Evolutionary conservation across 2,113 vertebrate genomes (phyloP), one percentile per base, ranked within the genome.

Genomic region (Hoplias malabaricus): DNA sequence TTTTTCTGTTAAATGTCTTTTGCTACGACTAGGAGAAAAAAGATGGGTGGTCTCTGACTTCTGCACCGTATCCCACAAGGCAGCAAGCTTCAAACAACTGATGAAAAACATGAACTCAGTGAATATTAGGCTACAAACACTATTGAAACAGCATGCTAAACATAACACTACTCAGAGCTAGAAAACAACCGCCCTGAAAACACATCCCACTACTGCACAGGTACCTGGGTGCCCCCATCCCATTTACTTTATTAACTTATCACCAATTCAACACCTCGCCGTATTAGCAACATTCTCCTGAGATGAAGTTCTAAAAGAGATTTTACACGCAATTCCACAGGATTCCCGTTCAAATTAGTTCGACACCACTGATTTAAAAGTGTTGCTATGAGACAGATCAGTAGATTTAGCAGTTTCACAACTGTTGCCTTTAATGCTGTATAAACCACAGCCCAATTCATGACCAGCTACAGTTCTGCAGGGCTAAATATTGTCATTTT

Each of bases 61-160:
- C n/a, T n/a, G n/a, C n/a, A n/a, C n/a, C n/a, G n/a, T n/a, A n/a
- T n/a, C n/a, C n/a, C n/a, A n/a, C n/a, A n/a, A n/a, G n/a, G n/a
- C n/a, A n/a, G n/a, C n/a, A n/a, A n/a, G n/a, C n/a, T n/a, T n/a
- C n/a, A n/a, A n/a, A n/a, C n/a, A n/a, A n/a, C n/a, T n/a, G n/a
- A n/a, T n/a, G n/a, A n/a, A n/a, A n/a, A n/a, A 2, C 38, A 40
- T 61, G 16, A 38, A 13, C 7, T 4, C 25, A 67, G 33, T 40
- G 10, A 73, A 62, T 56, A 29, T 27, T 12, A 61, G 56, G 38
- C 23, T 40, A 48, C 34, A 59, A 74, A 21, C 63, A 61, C 42
- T 19, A 7, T 25, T 54, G 16, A 65, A 48, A 19, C 3, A 62
- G 40, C 57, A 59, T 27, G 33, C 9, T 16, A 16, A 14, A 11